These are phyloP conservation scores for Oxyruncus cristatus DNA, from an alignment of 2,113 vertebrate species.

Conservation along the genomic window DNA sequence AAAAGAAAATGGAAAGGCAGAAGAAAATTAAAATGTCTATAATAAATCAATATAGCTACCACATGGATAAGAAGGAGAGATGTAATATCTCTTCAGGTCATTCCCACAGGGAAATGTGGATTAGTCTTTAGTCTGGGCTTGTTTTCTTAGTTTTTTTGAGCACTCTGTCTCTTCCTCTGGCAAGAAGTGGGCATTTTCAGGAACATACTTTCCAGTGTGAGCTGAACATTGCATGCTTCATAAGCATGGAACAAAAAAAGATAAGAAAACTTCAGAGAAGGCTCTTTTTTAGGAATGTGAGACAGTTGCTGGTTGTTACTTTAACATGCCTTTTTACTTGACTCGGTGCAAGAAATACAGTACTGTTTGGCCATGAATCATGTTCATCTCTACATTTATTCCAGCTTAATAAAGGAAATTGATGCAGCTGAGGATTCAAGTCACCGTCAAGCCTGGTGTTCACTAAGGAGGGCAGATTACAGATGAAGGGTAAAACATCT, in stretches of 20 bases:
- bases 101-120: background rate
- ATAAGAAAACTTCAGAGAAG: background rate
- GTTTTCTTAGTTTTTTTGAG: background rate
- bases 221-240: background rate
- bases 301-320: background rate
- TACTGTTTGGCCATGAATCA: background rate
- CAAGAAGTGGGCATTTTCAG: background rate
- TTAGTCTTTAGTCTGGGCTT: background rate
- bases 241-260: background rate
- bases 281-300: background rate
- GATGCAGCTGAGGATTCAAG: background rate
- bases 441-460: background rate
- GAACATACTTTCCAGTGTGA: background rate
- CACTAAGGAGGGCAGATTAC: background rate
- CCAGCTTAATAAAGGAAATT: background rate
- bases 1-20: background rate
- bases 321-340: background rate
- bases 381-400: background rate
- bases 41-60: background rate
- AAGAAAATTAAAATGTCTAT: background rate
- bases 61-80: background rate
- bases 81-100: background rate
- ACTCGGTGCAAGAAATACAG: background rate
- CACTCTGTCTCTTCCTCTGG: background rate
- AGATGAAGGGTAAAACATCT: background rate